Conservation (phyloP, 2,888 invertebrate genomes). For the Cantharis nigra region DNA sequence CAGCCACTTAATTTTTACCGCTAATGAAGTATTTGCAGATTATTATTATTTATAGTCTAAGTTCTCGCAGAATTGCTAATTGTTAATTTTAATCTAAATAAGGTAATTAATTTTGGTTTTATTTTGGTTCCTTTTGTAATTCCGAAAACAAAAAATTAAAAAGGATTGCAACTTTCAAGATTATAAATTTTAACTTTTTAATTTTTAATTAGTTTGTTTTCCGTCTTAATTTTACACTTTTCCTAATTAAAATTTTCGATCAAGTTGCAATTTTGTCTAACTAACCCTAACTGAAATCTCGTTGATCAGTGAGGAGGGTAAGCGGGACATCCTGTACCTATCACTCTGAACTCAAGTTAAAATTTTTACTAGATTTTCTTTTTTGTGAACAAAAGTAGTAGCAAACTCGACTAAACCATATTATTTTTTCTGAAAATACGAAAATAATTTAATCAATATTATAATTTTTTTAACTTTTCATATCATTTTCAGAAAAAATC, state of each 20-base stretch:
- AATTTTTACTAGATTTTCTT: too few relatives aligned
- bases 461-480: too few relatives aligned
- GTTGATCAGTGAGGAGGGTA: not conserved
- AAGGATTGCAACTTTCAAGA: not conserved
- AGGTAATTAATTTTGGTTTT: constrained; percentile 45
- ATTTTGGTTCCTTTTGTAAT: constrained; percentile 19
- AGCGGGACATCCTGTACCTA: not conserved
- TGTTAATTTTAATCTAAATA: constrained; percentile 48
- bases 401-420: too few relatives aligned
- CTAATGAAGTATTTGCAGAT: constrained; percentile 51
- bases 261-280: not conserved
- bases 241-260: not conserved
- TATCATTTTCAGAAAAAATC: too few relatives aligned
- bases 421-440: too few relatives aligned
- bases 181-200: not conserved
- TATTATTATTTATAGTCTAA: constrained; percentile 52
- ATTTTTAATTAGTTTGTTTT: not conserved
- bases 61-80: constrained; percentile 47
- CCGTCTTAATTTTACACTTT: not conserved
- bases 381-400: too few relatives aligned
- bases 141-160: not conserved
- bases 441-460: too few relatives aligned
- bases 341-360: not conserved
- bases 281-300: not conserved
- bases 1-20: constrained; percentile 50